Conservation (phyloP, 2,888 invertebrate genomes). For the Amiota minor region DNA sequence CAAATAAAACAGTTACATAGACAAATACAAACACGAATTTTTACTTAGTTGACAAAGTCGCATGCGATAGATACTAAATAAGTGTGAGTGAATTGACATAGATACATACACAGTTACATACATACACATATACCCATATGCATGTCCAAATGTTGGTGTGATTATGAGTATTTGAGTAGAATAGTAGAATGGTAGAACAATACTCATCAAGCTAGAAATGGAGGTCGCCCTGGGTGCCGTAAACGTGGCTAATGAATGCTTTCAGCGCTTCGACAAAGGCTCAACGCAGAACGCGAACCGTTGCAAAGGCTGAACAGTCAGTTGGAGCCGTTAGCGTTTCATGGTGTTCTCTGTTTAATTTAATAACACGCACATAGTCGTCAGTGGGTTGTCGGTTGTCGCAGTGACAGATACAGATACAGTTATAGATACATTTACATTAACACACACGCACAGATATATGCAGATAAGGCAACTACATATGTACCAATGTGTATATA, state of each 20-base stretch:
- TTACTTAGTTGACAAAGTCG: slow-evolving; percentile 43
- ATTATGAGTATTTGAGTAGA: background rate
- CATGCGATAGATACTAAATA: too few relatives aligned
- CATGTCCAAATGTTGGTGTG: background rate
- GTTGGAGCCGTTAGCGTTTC: slow-evolving; percentile 9
- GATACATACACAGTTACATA: background rate
- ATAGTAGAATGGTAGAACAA: slow-evolving; percentile 31
- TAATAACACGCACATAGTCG: slow-evolving; percentile 54
- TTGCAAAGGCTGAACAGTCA: background rate
- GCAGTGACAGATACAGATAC: slow-evolving; percentile 23
- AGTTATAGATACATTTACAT: slow-evolving; percentile 32
- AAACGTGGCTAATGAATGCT: slow-evolving; percentile 67
- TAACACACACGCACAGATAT: slow-evolving; percentile 18
- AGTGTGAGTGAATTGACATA: too few relatives aligned
- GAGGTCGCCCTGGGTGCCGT: slow-evolving; percentile 67
- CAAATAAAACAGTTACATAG: slow-evolving; percentile 16
- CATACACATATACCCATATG: too few relatives aligned
- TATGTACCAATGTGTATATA: slow-evolving; percentile 43
- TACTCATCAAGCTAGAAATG: slow-evolving; percentile 64
- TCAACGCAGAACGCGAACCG: background rate
- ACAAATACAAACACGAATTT: slow-evolving; percentile 47
- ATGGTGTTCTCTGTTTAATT: slow-evolving; percentile 51
- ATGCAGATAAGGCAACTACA: slow-evolving; percentile 21
- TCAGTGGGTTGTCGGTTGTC: background rate
- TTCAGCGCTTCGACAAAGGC: slow-evolving; percentile 58